phyloP scores from a whole-genome alignment of 2,888 invertebrate genomes.

The Folsomia manolachei region DNA sequence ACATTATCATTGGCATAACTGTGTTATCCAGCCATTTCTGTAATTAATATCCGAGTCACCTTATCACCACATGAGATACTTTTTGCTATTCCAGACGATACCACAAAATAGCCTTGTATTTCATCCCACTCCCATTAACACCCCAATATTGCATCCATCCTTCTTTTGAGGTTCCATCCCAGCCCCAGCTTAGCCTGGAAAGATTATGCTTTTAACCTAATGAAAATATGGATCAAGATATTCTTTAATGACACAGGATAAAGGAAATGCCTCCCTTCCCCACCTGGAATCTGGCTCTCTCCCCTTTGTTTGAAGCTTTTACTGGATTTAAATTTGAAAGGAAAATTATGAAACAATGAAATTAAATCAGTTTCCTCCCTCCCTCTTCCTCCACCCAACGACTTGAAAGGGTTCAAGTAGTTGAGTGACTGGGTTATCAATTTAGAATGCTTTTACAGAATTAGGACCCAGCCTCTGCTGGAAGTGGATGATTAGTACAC shows the following conservation, averaged over 20 bases:
- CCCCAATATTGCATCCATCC: no score
- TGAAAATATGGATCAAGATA: slow-evolving; percentile 24
- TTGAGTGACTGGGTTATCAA: neutral
- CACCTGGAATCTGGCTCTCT: neutral
- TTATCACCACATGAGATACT: no score
- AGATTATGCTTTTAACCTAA: slow-evolving; percentile 37
- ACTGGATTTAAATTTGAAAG: neutral
- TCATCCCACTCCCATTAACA: no score
- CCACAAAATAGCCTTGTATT: no score
- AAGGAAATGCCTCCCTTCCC: neutral
- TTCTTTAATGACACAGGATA: neutral
- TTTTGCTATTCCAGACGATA: no score
- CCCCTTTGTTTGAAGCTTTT: neutral
- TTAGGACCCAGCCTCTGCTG: no score
- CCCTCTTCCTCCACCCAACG: neutral
- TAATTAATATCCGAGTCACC: no score
- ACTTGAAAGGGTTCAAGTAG: no score
- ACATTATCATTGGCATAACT: no score
- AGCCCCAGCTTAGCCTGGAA: no score
- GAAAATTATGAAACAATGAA: neutral
- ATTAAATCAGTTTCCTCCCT: neutral
- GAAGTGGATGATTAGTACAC: neutral
- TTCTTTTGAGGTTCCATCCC: no score
- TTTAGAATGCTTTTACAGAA: neutral
- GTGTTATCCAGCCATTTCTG: no score